phyloP scores from a whole-genome alignment of 2,888 invertebrate species.

The Ophonus ardosiacus region DNA sequence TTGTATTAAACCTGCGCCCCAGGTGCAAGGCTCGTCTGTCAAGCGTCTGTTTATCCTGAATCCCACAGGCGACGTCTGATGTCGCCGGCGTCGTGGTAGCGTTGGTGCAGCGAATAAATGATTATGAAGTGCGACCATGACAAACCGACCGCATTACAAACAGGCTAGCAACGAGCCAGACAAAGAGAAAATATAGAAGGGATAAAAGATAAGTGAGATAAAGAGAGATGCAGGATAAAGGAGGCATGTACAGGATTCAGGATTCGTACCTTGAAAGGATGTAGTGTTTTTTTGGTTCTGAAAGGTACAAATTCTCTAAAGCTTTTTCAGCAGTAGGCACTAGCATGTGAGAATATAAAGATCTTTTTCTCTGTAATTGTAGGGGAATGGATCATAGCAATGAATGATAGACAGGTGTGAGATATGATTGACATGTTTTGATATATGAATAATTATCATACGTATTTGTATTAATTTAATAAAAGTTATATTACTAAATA shows the following conservation, averaged over 20 bases:
- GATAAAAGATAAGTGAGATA: background rate
- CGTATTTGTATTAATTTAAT: too few species aligned
- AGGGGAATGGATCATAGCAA: too few species aligned
- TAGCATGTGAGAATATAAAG: too few species aligned
- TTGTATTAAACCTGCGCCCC: background rate
- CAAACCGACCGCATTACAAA: conserved; percentile 34
- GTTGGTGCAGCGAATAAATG: conserved; percentile 30
- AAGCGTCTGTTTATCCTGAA: background rate
- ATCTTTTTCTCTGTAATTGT: too few species aligned
- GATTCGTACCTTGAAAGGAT: too few species aligned
- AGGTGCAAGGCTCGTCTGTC: background rate
- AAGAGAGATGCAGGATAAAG: background rate
- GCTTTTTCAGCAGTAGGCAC: too few species aligned
- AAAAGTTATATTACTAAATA: too few species aligned
- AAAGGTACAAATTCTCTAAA: too few species aligned
- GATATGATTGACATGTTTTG: too few species aligned
- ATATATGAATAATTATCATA: too few species aligned
- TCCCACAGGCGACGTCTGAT: background rate
- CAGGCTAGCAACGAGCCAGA: background rate
- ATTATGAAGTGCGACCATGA: conserved; percentile 41
- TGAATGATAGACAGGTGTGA: too few species aligned
- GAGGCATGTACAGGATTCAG: background rate
- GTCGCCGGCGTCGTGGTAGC: background rate
- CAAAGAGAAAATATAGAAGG: background rate
- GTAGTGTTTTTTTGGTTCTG: too few species aligned